Base-by-base conservation (phyloP, 2,113 vertebrate genomes). In the Hystrix brachyura region DNA sequence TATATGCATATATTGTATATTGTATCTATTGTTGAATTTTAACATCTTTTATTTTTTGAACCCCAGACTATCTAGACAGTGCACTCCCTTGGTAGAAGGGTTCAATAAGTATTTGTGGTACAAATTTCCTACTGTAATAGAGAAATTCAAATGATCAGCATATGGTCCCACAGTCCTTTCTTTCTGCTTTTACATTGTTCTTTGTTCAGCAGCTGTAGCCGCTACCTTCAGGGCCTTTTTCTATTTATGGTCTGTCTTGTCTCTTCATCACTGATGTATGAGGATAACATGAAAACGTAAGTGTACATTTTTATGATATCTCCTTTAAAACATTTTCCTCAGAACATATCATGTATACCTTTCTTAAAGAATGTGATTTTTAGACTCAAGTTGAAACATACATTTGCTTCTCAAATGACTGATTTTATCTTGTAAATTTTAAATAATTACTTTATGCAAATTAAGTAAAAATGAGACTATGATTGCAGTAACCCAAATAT, bases 191-290 rank as follows among this genome's bases (percentile, higher is more conserved):
- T 15, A n/a, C 25, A 67, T 62, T 94, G 76, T 74, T 95, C 34
- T 57, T 90, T 97, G 59, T 94, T 96, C 5, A 27, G 29, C 15
- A 72, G 51, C 32, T 86, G 13, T 59, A 95, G 85, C 48, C 88
- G 59, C 53, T 85, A 59, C 71, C 93, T 90, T 86, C 10, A n/a
- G 96, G 74, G 27, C 17, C 29, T 85, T 95, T 91, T 94, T 94
- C 81, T 96, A 82, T 94, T 96, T 96, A 57, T 88, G 53, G 25
- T 62, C 43, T 94, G 25, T 46, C 38, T 96, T 92, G 48, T 92
- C 59, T 94, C 80, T 96, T 94, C 1, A 34, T 32, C 78, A 60
- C 23, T 81, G 53, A 88, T 92, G 25, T 94, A 81, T 79, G 65
- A n/a, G n/a, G 67, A 72, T 87, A 71, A 85, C 38, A 59, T 71